Evolutionary conservation across 2,797 vertebrate genomes (phyloP).

Genomic region (Pteropus rufus): DNA sequence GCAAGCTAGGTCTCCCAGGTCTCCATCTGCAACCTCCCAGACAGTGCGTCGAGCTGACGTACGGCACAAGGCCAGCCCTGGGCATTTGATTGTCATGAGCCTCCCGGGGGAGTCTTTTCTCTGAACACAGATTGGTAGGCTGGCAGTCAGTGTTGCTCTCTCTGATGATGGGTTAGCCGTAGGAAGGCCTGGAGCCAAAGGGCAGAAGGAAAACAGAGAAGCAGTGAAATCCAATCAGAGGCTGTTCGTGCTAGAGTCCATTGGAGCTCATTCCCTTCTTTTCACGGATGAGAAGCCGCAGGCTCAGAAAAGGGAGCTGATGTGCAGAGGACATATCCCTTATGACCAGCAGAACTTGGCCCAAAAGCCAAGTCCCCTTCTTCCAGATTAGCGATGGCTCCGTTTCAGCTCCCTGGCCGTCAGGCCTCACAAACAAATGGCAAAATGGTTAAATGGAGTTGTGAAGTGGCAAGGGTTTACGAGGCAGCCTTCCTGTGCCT

Average conservation of each 20-base stretch:
- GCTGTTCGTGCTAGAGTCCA: background rate
- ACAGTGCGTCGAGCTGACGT: constrained; percentile 16
- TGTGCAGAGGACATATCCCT: background rate
- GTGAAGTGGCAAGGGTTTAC: background rate
- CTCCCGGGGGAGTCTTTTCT: background rate
- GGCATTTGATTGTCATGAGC: constrained; percentile 42
- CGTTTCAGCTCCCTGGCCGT: background rate
- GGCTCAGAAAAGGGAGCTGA: background rate
- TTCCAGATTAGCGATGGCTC: background rate
- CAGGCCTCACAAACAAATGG: background rate
- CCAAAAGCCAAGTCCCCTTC: background rate
- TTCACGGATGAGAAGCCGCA: background rate
- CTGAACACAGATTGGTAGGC: background rate
- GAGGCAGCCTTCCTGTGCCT: background rate
- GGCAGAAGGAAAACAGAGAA: constrained; percentile 38
- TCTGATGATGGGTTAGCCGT: background rate
- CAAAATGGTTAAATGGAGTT: background rate
- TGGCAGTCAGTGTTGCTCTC: background rate
- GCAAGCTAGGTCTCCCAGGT: background rate
- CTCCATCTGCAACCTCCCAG: background rate
- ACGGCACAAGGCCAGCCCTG: background rate
- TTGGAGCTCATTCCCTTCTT: background rate
- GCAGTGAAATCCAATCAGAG: constrained; percentile 47
- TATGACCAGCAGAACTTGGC: background rate
- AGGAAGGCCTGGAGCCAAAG: background rate